Percentiles rank a stretch among this genome's conserved stretches.
Evolutionary conservation across 1,140 invertebrate genomes (phyloP).

Genomic region (Pentalonia nigronervosa): DNA sequence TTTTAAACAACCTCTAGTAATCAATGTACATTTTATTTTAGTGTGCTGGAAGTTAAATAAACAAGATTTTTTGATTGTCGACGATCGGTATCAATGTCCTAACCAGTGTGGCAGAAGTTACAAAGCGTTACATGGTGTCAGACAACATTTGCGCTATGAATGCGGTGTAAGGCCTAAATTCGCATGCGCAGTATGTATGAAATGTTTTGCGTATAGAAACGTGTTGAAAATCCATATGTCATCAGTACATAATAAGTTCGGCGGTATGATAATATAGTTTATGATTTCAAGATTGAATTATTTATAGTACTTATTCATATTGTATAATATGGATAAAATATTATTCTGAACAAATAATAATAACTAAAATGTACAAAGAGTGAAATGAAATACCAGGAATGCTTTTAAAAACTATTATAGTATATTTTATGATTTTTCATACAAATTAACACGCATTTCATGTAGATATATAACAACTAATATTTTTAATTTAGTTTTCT

Average conservation of each 20-base stretch:
- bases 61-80: background rate
- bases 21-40: background rate
- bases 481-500: background rate
- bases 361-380: background rate
- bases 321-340: background rate
- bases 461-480: background rate
- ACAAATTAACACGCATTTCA: background rate
- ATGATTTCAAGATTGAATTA: background rate
- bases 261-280: background rate
- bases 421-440: background rate
- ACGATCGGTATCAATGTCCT: constrained; percentile 2
- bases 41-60: background rate
- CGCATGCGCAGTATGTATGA: constrained; percentile 65
- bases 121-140: constrained; percentile 65
- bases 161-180: constrained; percentile 69
- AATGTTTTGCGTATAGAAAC: constrained; percentile 41
- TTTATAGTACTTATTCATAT: background rate
- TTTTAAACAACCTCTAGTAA: background rate
- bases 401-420: background rate
- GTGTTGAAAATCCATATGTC: constrained; percentile 50
- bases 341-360: background rate
- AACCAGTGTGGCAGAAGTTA: constrained; percentile 61
- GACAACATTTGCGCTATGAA: constrained; percentile 66
- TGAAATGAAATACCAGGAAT: background rate
- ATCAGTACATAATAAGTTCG: constrained; percentile 2